Conservation (phyloP, 1,140 invertebrate species). For the Hycleus cichorii region DNA sequence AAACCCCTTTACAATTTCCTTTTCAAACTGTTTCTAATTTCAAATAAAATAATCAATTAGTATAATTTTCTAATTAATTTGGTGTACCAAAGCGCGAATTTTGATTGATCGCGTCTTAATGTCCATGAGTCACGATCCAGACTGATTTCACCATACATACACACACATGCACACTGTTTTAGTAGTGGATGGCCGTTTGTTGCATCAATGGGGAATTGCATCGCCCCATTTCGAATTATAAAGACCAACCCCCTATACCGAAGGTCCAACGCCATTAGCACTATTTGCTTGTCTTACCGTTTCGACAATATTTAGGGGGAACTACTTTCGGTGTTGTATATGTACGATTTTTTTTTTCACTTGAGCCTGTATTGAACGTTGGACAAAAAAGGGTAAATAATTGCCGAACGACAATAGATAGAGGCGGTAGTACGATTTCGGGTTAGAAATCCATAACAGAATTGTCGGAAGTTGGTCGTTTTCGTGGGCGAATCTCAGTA, state of each 20-base stretch:
- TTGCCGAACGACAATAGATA: too few relatives aligned
- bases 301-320: conserved; percentile 21
- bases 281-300: conserved; percentile 12
- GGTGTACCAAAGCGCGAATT: conserved; percentile 1
- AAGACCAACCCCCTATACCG: background rate
- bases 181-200: conserved; percentile 9
- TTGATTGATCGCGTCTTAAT: conserved; percentile 19
- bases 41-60: background rate
- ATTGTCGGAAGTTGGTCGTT: too few relatives aligned
- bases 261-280: background rate
- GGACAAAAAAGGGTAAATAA: too few relatives aligned
- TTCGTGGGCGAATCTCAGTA: too few relatives aligned
- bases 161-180: background rate
- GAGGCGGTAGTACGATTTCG: too few relatives aligned
- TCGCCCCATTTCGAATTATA: conserved; percentile 14
- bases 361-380: too few relatives aligned
- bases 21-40: background rate
- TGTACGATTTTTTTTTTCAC: too few relatives aligned
- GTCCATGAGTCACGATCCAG: conserved; percentile 20
- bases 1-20: background rate
- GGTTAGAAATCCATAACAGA: too few relatives aligned
- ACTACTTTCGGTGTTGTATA: too few relatives aligned
- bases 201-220: conserved; percentile 15
- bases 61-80: background rate
- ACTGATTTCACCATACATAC: conserved; percentile 17